A percentile compares a stretch with the other conserved stretches of the same genome.
These are phyloP conservation scores for Rhyacophila evoluta DNA, from an alignment of 2,888 invertebrate species.

Conservation along the genomic window DNA sequence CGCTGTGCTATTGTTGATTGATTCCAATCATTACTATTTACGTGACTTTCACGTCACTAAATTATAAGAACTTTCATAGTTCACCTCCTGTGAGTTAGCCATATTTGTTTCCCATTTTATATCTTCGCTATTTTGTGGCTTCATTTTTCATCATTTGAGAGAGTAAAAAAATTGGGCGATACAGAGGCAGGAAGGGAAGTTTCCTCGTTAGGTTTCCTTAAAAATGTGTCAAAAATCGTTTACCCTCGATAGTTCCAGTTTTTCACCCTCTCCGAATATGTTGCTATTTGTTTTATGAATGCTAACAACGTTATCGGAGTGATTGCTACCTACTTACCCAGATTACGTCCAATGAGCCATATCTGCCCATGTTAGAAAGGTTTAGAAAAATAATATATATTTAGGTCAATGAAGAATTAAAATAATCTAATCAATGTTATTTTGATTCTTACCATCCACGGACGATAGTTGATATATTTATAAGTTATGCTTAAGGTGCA, in stretches of 20 bases:
- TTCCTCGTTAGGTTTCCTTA: background rate
- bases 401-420: too few relatives aligned
- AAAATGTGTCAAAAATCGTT: slow-evolving; percentile 13
- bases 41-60: too few relatives aligned
- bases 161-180: background rate
- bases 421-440: too few relatives aligned
- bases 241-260: background rate
- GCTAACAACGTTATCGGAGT: background rate
- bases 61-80: background rate
- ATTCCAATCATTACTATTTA: too few relatives aligned
- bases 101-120: background rate
- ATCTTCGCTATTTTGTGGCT: background rate
- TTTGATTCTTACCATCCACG: too few relatives aligned
- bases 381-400: too few relatives aligned
- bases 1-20: too few relatives aligned
- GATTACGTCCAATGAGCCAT: too few relatives aligned
- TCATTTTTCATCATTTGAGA: slow-evolving; percentile 15
- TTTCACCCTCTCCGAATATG: background rate
- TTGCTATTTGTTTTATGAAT: background rate
- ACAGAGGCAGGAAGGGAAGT: background rate
- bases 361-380: too few relatives aligned
- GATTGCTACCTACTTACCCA: too few relatives aligned
- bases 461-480: too few relatives aligned
- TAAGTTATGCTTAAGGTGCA: too few relatives aligned
- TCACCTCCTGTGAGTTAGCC: background rate